These are phyloP conservation scores for Trissolcus basalis DNA, from an alignment of 1,140 invertebrate genomes.

Conservation along the genomic window DNA sequence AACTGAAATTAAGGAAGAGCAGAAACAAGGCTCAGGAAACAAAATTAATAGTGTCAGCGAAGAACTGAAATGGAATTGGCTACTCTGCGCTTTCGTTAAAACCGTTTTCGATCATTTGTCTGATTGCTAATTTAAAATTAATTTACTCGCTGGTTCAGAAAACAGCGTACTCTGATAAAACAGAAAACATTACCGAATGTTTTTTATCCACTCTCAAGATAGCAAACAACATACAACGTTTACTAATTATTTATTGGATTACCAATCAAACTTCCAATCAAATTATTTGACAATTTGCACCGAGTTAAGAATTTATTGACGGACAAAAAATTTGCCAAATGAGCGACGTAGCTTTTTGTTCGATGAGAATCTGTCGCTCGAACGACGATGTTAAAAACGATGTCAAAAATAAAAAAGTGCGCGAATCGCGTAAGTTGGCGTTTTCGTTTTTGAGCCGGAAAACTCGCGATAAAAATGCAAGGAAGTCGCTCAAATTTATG, in stretches of 20 bases:
- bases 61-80: conserved; percentile 3
- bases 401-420: too few relatives aligned
- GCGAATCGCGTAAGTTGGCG: conserved; percentile 38
- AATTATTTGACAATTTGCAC: too few relatives aligned
- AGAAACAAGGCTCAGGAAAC: neutral
- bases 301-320: too few relatives aligned
- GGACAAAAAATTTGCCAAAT: too few relatives aligned
- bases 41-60: conserved; percentile 7
- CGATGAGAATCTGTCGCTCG: too few relatives aligned
- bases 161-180: neutral
- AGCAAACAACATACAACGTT: too few relatives aligned
- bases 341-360: too few relatives aligned
- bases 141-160: conserved; percentile 1
- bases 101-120: conserved; percentile 2
- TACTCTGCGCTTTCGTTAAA: neutral
- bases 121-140: conserved; percentile 4
- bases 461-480: conserved; percentile 60
- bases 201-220: too few relatives aligned
- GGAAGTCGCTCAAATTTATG: conserved; percentile 58
- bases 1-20: neutral
- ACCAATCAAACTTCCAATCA: too few relatives aligned
- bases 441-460: conserved; percentile 51
- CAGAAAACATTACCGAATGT: too few relatives aligned
- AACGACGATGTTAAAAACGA: too few relatives aligned
- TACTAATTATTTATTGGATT: too few relatives aligned